These are phyloP conservation scores for Eupithecia tripunctaria DNA, from an alignment of 2,888 invertebrate species.

Conservation along the genomic window DNA sequence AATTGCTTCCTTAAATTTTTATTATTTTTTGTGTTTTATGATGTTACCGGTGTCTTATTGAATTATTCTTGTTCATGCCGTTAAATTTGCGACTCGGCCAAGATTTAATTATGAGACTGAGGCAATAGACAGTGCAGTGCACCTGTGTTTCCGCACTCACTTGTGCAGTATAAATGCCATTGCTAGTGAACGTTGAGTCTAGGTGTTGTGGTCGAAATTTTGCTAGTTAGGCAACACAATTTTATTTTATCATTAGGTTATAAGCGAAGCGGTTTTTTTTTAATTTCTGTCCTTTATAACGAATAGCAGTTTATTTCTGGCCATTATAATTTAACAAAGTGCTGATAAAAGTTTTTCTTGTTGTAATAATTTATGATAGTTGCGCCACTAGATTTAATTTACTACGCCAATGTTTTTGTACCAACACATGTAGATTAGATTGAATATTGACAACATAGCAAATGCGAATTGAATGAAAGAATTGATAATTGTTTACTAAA, in stretches of 20 bases:
- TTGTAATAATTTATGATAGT: neutral
- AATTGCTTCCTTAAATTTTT: neutral
- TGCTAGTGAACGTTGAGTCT: neutral
- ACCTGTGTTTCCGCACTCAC: neutral
- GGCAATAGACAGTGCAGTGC: neutral
- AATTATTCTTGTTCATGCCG: no score
- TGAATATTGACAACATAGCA: constrained; percentile 39
- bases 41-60: no score
- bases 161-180: neutral
- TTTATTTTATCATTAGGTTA: no score
- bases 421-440: constrained; percentile 41
- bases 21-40: no score
- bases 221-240: no score
- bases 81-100: neutral
- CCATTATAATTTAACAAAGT: neutral
- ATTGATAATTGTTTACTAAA: constrained; percentile 26
- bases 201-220: neutral
- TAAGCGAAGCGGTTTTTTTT: no score
- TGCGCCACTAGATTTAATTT: constrained; percentile 10
- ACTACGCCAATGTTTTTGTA: constrained; percentile 32
- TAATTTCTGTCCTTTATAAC: no score
- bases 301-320: no score
- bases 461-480: constrained; percentile 38
- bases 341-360: neutral
- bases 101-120: neutral